Evolutionary conservation across 2,797 vertebrate genomes (phyloP).

Genomic region (Buceros bicornis): DNA sequence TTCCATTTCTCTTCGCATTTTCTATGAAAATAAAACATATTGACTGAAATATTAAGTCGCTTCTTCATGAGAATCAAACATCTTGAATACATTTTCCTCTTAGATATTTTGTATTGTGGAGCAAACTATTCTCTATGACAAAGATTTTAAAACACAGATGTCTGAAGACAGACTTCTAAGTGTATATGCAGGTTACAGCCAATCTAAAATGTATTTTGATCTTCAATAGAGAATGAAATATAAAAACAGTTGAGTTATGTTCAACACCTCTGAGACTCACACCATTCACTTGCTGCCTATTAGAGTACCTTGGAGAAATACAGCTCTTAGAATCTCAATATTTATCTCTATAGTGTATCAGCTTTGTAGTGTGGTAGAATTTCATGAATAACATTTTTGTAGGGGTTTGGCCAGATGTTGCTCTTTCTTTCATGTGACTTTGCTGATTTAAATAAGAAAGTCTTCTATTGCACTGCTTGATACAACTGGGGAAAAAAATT

Average conservation of each 20-base stretch:
- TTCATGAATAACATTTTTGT: neutral
- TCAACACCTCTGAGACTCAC: neutral
- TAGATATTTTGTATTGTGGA: neutral
- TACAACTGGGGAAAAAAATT: neutral
- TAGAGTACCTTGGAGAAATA: neutral
- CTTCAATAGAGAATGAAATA: neutral
- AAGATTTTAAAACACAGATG: neutral
- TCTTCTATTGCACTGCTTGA: neutral
- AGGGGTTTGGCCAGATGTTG: conserved; percentile 22
- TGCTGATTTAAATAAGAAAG: conserved; percentile 2
- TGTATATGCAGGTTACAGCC: neutral
- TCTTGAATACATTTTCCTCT: neutral
- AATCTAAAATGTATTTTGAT: neutral
- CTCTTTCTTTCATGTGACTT: conserved; percentile 23
- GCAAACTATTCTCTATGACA: neutral
- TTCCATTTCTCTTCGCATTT: neutral
- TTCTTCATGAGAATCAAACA: neutral
- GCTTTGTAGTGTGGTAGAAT: neutral
- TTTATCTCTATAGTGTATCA: neutral
- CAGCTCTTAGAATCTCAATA: neutral
- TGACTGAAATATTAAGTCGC: neutral
- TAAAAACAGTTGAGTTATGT: neutral
- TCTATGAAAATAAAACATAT: neutral
- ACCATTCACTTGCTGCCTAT: neutral
- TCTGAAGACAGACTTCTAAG: neutral